Conservation (phyloP, 2,888 invertebrate species). For the Sinohyriopsis cumingii region DNA sequence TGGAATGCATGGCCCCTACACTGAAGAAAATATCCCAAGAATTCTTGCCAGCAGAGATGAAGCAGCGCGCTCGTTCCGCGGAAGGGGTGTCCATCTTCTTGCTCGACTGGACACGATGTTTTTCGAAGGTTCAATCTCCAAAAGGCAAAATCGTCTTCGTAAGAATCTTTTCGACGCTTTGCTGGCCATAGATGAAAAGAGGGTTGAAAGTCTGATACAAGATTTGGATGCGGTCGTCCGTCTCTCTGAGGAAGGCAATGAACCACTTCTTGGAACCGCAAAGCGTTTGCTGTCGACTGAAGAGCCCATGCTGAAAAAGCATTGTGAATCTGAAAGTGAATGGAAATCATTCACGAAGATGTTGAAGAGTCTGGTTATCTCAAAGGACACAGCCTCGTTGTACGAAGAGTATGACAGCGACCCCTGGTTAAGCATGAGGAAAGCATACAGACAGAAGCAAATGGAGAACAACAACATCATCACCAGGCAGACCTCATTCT, state of each 20-base stretch:
- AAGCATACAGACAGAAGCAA: slow-evolving; percentile 7
- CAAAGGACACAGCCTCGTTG: slow-evolving; percentile 9
- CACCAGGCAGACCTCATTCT: slow-evolving; percentile 1
- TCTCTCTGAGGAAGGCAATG: slow-evolving; percentile 20
- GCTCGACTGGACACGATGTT: slow-evolving; percentile 50
- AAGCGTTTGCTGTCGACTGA: slow-evolving; percentile 31
- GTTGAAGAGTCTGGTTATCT: slow-evolving; percentile 7
- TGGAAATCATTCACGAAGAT: slow-evolving; percentile 22
- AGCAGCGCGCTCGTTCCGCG: slow-evolving; percentile 38
- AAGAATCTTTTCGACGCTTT: slow-evolving; percentile 39
- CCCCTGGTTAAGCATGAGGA: slow-evolving; percentile 11
- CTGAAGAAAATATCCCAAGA: slow-evolving; percentile 50
- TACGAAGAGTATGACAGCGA: slow-evolving; percentile 20
- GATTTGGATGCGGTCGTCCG: slow-evolving; percentile 18
- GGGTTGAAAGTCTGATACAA: slow-evolving; percentile 8
- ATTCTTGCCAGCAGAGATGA: slow-evolving; percentile 43
- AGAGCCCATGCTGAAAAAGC: slow-evolving; percentile 34
- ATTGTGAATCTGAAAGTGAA: slow-evolving; percentile 27
- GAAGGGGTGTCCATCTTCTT: slow-evolving; percentile 41
- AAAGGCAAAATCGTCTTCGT: slow-evolving; percentile 30
- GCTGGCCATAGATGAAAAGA: slow-evolving; percentile 26
- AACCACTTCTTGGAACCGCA: slow-evolving; percentile 29
- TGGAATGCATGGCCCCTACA: slow-evolving; percentile 55
- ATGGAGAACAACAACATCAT: background rate
- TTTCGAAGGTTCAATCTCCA: slow-evolving; percentile 45